Base-by-base conservation (phyloP, 1,140 invertebrate genomes). In the Notospermus geniculatus region DNA sequence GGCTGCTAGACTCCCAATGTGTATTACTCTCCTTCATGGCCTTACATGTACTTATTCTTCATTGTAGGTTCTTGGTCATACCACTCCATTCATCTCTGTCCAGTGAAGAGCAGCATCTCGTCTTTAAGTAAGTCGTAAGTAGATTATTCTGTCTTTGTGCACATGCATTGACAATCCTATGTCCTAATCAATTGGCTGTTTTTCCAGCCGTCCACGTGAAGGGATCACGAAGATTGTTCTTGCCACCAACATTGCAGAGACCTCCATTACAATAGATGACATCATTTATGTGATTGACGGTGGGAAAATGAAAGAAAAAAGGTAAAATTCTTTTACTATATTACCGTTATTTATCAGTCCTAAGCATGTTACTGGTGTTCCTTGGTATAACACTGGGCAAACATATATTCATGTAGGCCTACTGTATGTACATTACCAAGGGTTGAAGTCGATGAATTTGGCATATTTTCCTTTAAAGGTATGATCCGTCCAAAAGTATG, bases 231-330 rank as follows among this genome's bases (percentile, higher is more conserved):
- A 83, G 66, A 80, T 84, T 59, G 80, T 84, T 53, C 73, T 84
- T 59, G 73, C 82, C 23, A 84, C 82, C 13, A 83, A 83, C 66
- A 83, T 84, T 55, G 82, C 82, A 15, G 82, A 84, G 62, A 83
- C 81, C 11, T 81, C 80, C 28, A 91, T 95, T 68, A 95, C 93
- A 19, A 92, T 95, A 67, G 91, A 95, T 80, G 93, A 95, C 78
- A 87, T 95, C 52, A 89, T 92, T 0, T 92, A 87, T 80, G 91
- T 95, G 0, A 85, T 95, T 59, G 90, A 95, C 79, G 86, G 86
- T 76, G 92, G 91, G 0, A 88, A 87, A 73, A 85, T 88, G 5
- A 87, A 87, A 54, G 70, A 83, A 65, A 80, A 78, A 89, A 75
- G 85, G 80, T 79, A 73, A 65, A 36, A 61, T 54, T 29, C 11